Evolutionary conservation across 2,113 vertebrate genomes (phyloP), one percentile per base, ranked within the genome.

Genomic region (Eidolon helvum): DNA sequence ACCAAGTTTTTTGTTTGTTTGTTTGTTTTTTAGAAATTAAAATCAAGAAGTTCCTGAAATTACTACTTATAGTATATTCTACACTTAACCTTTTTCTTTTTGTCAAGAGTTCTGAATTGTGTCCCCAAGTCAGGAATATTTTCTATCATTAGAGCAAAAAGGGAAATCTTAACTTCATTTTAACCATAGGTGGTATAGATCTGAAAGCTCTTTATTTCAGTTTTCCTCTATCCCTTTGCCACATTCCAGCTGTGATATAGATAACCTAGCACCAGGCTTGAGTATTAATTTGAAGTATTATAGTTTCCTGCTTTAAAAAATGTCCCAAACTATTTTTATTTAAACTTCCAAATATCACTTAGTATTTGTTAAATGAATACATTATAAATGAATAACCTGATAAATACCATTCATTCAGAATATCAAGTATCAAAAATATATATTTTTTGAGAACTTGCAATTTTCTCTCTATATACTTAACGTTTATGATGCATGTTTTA

Each of bases 131-230:
- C 35, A 53, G 30, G 45, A 92, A 71, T 95, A 66, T 85, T 85
- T 95, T 80, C 84, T 75, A 18, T 96, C 71, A 93, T 96, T 87
- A 74, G 7, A 93, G 61, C 10, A 55, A 93, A 28, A 90, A 78
- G 92, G 26, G 59, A 93, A 89, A 89, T 87, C 43, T 91, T 66
- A 94, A 63, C 53, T 96, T 97, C 57, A 65, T 63, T 95, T 95
- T 91, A 96, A 85, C 79, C 14, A 71, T 78, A 77, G 80, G 78
- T 84, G 69, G 95, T 90, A 12, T 5, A 79, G 90, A 75, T 84
- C 50, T 63, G 45, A 95, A 89, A 59, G 26, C 33, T 82, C 9
- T 79, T 91, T 90, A 43, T 66, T 86, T 90, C 35, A 9, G 16
- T 38, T 96, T 86, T 71, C 48, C 79, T 87, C 50, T 26, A 21